These are phyloP conservation scores for Hypanus sabinus DNA, from an alignment of 2,113 vertebrate species.

Conservation along the genomic window DNA sequence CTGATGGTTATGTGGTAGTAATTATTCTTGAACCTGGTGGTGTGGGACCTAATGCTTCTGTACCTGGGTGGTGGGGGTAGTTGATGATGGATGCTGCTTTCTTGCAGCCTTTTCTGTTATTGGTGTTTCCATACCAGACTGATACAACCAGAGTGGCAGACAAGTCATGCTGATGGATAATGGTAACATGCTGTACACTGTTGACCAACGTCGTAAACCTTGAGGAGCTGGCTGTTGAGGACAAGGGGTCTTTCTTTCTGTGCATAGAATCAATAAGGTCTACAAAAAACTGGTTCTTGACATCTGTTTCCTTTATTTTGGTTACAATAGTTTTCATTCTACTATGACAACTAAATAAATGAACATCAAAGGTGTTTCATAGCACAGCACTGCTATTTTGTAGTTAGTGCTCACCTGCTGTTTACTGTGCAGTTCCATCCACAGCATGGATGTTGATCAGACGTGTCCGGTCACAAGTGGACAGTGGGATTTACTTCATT, in stretches of 20 bases:
- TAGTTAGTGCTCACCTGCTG: conserved; percentile 28
- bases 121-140: no score
- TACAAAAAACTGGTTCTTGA: background rate
- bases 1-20: no score
- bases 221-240: background rate
- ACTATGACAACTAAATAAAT: background rate
- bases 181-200: background rate
- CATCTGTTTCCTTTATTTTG: conserved; percentile 26
- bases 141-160: background rate
- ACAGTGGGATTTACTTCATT: background rate
- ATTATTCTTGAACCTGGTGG: no score
- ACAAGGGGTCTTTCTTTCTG: background rate
- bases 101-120: no score
- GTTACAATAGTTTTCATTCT: conserved; percentile 14
- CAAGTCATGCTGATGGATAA: background rate
- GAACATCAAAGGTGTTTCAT: conserved; percentile 37
- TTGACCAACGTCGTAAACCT: background rate
- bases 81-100: no score
- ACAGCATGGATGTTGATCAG: background rate
- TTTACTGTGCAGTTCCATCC: conserved; percentile 7
- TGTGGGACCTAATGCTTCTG: no score
- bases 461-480: background rate
- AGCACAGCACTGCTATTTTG: background rate
- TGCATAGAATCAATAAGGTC: conserved; percentile 6
- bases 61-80: no score